These are phyloP conservation scores for Aphidoletes aphidimyza DNA, from an alignment of 2,888 invertebrate species.

Conservation along the genomic window DNA sequence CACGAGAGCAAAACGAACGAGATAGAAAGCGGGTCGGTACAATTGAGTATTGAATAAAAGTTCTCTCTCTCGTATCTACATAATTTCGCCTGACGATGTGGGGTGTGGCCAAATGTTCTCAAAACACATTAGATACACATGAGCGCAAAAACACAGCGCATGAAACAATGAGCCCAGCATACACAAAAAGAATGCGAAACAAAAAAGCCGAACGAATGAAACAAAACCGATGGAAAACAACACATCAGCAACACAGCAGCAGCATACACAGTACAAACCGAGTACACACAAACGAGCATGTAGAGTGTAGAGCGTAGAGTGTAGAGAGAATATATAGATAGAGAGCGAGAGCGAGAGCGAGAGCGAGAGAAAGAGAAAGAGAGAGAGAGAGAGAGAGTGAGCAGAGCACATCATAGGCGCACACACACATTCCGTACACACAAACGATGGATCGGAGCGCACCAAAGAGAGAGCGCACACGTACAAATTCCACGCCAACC, in stretches of 20 bases:
- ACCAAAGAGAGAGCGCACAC: slow-evolving; percentile 2
- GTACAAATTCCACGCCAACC: slow-evolving; percentile 24
- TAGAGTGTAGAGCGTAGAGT: too few species aligned
- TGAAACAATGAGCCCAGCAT: slow-evolving; percentile 46
- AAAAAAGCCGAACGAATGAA: slow-evolving; percentile 49
- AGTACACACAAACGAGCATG: too few species aligned
- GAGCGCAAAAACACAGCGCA: slow-evolving; percentile 46
- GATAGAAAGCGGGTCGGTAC: slow-evolving; percentile 47
- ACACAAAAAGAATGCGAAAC: slow-evolving; percentile 32
- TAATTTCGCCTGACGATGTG: slow-evolving; percentile 38
- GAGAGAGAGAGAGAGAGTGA: too few species aligned
- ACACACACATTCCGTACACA: too few species aligned
- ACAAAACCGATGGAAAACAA: slow-evolving; percentile 49
- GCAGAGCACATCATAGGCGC: too few species aligned
- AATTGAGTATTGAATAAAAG: neutral
- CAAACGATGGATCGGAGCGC: neutral
- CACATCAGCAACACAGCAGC: slow-evolving; percentile 24
- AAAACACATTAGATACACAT: slow-evolving; percentile 51
- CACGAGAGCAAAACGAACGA: too few species aligned
- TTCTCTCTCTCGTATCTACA: slow-evolving; percentile 32
- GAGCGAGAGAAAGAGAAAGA: too few species aligned
- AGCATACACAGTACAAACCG: too few species aligned
- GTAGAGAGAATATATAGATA: too few species aligned
- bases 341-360: neutral
- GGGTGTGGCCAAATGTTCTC: slow-evolving; percentile 48